phyloP scores from a whole-genome alignment of 2,797 vertebrate species.

The Propithecus perrieri region DNA sequence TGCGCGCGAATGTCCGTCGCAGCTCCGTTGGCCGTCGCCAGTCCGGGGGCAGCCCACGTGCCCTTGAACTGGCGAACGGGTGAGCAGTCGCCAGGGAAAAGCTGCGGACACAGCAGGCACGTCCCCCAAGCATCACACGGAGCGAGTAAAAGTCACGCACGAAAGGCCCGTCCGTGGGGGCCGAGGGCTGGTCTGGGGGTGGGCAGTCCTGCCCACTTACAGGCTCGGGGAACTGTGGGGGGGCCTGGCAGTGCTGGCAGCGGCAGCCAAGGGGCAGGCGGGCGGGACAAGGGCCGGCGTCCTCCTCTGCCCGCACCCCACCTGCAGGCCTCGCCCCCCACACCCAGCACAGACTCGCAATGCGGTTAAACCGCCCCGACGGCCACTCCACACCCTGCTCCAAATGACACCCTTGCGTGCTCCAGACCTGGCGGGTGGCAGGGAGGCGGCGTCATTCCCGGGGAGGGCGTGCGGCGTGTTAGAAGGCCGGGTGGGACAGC shows the following conservation, averaged over 20 bases:
- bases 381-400: neutral
- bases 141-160: no score
- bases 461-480: neutral
- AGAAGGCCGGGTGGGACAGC: rapidly evolving
- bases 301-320: neutral
- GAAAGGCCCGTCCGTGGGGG: no score
- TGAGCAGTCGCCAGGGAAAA: no score
- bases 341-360: neutral
- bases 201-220: no score
- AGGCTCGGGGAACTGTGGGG: no score
- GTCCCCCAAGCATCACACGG: no score
- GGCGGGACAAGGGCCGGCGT: neutral
- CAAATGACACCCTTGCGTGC: rapidly evolving
- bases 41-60: no score
- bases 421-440: rapidly evolving
- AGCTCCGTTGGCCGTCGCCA: no score
- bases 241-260: neutral
- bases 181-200: no score
- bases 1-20: no score
- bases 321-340: neutral
- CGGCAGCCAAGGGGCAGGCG: neutral
- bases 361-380: neutral
- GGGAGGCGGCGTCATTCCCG: rapidly evolving
- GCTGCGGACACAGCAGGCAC: no score
- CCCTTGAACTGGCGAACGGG: no score